phyloP scores from a whole-genome alignment of 2,113 vertebrate genomes.

The Chionis minor region DNA sequence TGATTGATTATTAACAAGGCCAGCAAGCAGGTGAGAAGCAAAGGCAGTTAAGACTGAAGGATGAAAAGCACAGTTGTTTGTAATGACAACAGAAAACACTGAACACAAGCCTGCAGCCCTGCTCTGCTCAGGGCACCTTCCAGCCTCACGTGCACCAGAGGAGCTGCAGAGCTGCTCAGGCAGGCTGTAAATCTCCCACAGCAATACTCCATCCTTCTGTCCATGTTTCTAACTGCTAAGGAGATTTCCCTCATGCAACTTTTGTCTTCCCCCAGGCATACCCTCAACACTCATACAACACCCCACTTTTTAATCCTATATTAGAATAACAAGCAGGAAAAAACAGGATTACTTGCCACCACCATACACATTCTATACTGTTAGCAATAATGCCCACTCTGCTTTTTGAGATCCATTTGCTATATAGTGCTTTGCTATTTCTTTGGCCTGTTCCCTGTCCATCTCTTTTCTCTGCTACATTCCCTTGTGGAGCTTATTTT shows the following conservation, averaged over 20 bases:
- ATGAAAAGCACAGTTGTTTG: not conserved
- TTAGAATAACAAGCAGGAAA: not conserved
- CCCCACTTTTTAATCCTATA: accelerated
- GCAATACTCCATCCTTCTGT: not conserved
- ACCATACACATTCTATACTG: not conserved
- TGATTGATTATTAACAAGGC: slow-evolving; percentile 41
- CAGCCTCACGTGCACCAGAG: accelerated
- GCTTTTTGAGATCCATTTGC: not conserved
- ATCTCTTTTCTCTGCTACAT: not conserved
- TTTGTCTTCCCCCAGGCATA: not conserved
- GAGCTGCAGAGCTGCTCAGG: not conserved
- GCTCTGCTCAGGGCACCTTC: not conserved
- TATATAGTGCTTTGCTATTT: not conserved
- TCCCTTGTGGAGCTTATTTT: not conserved
- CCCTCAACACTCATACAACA: not conserved
- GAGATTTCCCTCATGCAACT: not conserved
- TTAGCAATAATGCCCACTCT: not conserved
- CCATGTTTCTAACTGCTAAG: not conserved
- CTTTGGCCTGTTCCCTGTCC: not conserved
- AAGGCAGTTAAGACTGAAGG: not conserved
- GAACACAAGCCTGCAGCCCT: not conserved
- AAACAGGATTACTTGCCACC: not conserved
- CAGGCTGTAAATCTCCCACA: not conserved
- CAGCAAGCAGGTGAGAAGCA: slow-evolving; percentile 14
- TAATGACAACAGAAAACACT: not conserved